Conservation (phyloP, 2,888 invertebrate species). For the Apamea monoglypha region DNA sequence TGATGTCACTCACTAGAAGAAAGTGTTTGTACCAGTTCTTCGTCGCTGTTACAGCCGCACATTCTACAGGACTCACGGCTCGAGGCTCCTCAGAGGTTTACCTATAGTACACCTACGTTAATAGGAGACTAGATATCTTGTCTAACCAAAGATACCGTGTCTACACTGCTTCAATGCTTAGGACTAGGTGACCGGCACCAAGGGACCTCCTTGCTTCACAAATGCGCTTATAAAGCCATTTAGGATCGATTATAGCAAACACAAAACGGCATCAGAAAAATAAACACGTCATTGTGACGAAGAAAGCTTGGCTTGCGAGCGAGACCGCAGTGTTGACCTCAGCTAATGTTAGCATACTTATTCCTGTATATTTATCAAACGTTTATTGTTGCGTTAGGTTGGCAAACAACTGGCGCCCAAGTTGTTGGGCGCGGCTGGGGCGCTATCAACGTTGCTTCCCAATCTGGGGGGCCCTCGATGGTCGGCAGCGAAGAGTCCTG, state of each 20-base stretch:
- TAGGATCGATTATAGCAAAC: neutral
- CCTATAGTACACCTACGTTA: neutral
- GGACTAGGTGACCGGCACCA: conserved; percentile 2
- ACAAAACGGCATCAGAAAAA: conserved; percentile 6
- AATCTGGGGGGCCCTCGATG: no score
- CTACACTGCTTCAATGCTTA: neutral
- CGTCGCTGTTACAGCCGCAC: neutral
- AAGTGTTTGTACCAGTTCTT: neutral
- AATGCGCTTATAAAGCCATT: conserved; percentile 1
- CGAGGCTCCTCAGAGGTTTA: neutral
- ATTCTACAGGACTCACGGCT: no score
- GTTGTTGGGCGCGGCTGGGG: no score
- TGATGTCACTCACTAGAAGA: neutral
- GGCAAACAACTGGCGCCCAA: no score
- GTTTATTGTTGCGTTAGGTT: conserved; percentile 11
- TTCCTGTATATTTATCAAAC: neutral
- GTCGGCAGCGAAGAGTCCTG: no score
- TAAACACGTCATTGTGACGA: conserved; percentile 6
- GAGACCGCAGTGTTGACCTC: neutral
- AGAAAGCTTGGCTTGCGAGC: conserved; percentile 14
- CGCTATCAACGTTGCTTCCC: no score
- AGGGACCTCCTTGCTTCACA: conserved; percentile 25
- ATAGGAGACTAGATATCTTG: neutral
- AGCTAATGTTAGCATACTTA: neutral
- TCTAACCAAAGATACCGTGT: neutral